A percentile compares a stretch with the other conserved stretches of the same genome.
phyloP scores from a whole-genome alignment of 2,113 vertebrate genomes.

The Psittacula cyanocephala region DNA sequence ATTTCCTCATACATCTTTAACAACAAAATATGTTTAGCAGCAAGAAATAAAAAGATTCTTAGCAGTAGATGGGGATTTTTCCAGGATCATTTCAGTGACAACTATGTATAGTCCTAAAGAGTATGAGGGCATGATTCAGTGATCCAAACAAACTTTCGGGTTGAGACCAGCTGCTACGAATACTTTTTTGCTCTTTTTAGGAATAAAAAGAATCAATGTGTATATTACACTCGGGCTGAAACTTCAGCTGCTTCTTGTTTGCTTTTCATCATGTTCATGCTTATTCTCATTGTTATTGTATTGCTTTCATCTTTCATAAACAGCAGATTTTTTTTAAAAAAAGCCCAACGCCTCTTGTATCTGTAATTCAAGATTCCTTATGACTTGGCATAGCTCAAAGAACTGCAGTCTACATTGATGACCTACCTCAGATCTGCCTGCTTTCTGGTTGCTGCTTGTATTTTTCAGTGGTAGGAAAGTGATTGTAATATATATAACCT shows the following conservation, averaged over 20 bases:
- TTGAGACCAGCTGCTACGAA: constrained; percentile 39
- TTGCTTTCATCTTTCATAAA: constrained; percentile 68
- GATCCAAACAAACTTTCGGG: constrained; percentile 56
- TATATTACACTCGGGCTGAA: constrained; percentile 14
- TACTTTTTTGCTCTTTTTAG: constrained; percentile 56
- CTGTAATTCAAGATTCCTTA: constrained; percentile 40
- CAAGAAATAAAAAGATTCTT: neutral
- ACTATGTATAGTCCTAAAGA: neutral
- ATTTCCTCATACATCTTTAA: neutral
- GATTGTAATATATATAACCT: neutral
- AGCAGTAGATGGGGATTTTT: constrained; percentile 21
- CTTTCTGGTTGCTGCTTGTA: neutral
- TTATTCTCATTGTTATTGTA: constrained; percentile 63
- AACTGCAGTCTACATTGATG: neutral
- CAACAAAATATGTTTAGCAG: constrained; percentile 11
- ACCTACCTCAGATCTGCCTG: neutral
- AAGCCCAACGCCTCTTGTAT: neutral
- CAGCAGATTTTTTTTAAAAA: neutral
- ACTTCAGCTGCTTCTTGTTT: constrained; percentile 40
- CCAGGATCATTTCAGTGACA: neutral
- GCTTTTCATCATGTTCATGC: constrained; percentile 39
- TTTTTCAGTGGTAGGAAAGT: constrained; percentile 12
- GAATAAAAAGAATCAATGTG: constrained; percentile 53
- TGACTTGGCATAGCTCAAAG: constrained; percentile 15
- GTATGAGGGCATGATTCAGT: neutral